Percentiles rank a stretch among this genome's conserved stretches.
Evolutionary conservation across 2,888 invertebrate species (phyloP).

Genomic region (Rhabditoides inermis): DNA sequence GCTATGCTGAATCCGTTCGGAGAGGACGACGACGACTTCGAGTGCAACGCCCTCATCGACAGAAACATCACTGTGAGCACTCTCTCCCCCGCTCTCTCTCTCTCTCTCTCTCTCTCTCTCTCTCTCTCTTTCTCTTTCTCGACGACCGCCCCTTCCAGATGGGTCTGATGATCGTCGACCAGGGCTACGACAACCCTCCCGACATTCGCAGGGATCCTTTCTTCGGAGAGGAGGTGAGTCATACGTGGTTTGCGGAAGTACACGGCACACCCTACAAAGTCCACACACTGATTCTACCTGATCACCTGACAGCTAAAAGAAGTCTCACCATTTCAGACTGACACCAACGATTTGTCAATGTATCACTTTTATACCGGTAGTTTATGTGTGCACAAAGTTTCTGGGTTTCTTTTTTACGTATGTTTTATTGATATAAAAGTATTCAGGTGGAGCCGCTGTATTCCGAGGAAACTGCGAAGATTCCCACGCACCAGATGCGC

Average conservation of each 20-base stretch:
- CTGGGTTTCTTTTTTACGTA: no score
- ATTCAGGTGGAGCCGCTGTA: conserved; percentile 26
- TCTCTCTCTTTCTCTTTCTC: background rate
- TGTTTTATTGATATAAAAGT: background rate
- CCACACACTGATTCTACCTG: no score
- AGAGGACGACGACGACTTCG: conserved; percentile 39
- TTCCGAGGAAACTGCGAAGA: conserved; percentile 26
- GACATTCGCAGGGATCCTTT: conserved; percentile 43
- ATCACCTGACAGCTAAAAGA: no score
- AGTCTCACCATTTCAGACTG: no score
- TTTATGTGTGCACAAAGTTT: no score
- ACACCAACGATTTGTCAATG: no score
- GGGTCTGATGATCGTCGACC: conserved; percentile 47
- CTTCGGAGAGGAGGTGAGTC: conserved; percentile 38
- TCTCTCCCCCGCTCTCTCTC: background rate
- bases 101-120: background rate
- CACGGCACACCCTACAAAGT: no score
- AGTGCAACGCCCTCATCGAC: conserved; percentile 38
- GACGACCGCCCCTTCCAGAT: conserved; percentile 20
- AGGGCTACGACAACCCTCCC: conserved; percentile 42
- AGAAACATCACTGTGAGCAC: conserved; percentile 31
- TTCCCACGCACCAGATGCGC: conserved; percentile 23
- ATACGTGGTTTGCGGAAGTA: no score
- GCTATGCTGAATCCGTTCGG: conserved; percentile 41
- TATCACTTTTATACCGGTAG: no score